Evolutionary conservation across 2,113 vertebrate species (phyloP), one percentile per base, ranked within the genome.

Genomic region (Tachysurus fulvidraco): DNA sequence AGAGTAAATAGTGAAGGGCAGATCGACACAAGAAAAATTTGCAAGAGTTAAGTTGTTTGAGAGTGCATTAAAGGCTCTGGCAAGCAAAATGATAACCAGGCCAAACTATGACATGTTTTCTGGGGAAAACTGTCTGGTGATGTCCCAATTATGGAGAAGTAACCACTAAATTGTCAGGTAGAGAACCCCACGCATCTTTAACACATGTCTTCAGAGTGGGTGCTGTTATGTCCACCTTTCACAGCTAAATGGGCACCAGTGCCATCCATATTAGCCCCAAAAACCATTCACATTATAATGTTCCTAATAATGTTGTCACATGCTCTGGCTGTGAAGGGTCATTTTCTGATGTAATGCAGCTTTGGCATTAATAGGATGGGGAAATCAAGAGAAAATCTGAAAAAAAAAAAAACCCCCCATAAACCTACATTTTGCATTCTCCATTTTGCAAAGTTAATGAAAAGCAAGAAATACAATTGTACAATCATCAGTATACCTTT

Each of bases 71-170:
- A 87, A 84, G 76, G 52, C 41, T 78, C 54, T 85, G 89, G 85
- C 85, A 86, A 85, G 69, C 46, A 88, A 78, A 73, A 85, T 74
- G 65, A 86, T 86, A 86, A 84, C 86, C 81, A 85, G 83, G 67
- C 59, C 83, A 87, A 85, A 79, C 80, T 57, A 25, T 88, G 89
- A 90, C 87, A 90, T 87, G 73, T 86, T 90, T 86, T 90, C 84
- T 81, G 67, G 52, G 81, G 55, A 88, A 90, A 90, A 57, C 85
- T 81, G 86, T 57, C 74, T 41, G 78, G 84, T 88, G 89, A 88
- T 90, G 67, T 90, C 89, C 89, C 85, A 90, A 90, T 90, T 90
- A 90, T 85, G 77, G 82, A 86, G 85, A 86, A 77, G 85, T 85
- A 65, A 84, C 87, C 87, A 90, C 73, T 86, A 88, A 90, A 86